These are phyloP conservation scores for Varanus salvator DNA, from an alignment of 2,113 vertebrate genomes.

Conservation along the genomic window DNA sequence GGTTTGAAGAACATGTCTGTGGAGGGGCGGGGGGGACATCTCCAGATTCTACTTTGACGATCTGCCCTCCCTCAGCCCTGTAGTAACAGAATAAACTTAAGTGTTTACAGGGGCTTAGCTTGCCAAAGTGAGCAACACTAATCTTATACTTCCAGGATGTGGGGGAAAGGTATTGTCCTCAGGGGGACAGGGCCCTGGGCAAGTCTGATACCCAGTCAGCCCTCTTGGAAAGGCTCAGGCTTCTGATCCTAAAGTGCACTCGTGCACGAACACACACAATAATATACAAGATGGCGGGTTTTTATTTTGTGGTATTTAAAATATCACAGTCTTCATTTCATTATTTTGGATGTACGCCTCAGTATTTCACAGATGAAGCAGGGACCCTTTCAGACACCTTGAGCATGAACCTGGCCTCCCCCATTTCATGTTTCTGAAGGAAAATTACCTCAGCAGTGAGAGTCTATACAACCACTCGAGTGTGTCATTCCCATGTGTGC, in stretches of 20 bases:
- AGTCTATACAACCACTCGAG: neutral
- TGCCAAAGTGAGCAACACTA: neutral
- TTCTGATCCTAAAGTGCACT: too few species aligned
- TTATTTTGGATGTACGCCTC: neutral
- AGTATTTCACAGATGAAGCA: neutral
- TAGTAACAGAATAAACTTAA: neutral
- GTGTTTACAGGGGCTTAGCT: neutral
- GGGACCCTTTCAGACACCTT: neutral
- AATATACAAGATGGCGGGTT: neutral
- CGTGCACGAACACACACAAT: too few species aligned
- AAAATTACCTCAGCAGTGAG: neutral
- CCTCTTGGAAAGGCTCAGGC: too few species aligned
- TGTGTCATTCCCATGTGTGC: too few species aligned
- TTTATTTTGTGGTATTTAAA: neutral
- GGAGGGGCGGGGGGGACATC: too few species aligned
- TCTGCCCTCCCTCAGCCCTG: neutral
- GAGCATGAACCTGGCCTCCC: too few species aligned
- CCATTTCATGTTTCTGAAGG: too few species aligned
- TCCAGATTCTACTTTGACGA: neutral
- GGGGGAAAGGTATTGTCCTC: neutral
- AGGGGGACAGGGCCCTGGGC: neutral
- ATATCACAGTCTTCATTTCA: too few species aligned
- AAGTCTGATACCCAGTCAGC: too few species aligned
- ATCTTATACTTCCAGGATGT: neutral
- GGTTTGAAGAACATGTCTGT: neutral